These are phyloP conservation scores for Lycocerus yunnanus DNA, from an alignment of 2,888 invertebrate genomes.

Conservation along the genomic window DNA sequence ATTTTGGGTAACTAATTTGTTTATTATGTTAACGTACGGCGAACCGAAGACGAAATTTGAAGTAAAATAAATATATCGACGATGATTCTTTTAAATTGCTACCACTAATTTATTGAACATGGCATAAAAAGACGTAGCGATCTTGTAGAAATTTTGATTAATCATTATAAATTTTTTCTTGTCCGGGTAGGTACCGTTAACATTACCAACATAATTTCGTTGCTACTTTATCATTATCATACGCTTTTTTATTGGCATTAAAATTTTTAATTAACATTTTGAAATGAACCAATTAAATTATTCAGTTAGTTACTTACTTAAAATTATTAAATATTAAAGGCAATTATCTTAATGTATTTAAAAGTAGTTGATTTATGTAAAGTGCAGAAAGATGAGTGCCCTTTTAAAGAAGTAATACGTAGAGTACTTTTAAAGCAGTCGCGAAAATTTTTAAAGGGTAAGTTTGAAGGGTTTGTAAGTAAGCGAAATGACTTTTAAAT, in stretches of 20 bases:
- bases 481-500: constrained; percentile 16
- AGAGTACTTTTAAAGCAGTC: not conserved
- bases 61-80: not conserved
- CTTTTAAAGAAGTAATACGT: not conserved
- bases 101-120: not conserved
- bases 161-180: not conserved
- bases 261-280: not conserved
- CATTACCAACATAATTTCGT: not conserved
- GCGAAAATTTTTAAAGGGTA: not conserved
- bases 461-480: not conserved
- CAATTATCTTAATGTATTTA: not conserved
- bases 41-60: not conserved
- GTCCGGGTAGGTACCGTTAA: not conserved
- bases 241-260: not conserved
- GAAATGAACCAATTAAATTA: not conserved
- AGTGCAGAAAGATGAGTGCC: not conserved
- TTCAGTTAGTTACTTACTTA: not conserved
- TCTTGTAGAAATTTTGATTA: not conserved
- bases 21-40: not conserved
- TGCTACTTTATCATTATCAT: not conserved
- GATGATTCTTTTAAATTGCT: not conserved
- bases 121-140: not conserved
- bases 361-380: not conserved
- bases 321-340: not conserved
- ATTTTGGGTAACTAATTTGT: not conserved